These are phyloP conservation scores for Riparia riparia DNA, from an alignment of 2,113 vertebrate species.

Conservation along the genomic window DNA sequence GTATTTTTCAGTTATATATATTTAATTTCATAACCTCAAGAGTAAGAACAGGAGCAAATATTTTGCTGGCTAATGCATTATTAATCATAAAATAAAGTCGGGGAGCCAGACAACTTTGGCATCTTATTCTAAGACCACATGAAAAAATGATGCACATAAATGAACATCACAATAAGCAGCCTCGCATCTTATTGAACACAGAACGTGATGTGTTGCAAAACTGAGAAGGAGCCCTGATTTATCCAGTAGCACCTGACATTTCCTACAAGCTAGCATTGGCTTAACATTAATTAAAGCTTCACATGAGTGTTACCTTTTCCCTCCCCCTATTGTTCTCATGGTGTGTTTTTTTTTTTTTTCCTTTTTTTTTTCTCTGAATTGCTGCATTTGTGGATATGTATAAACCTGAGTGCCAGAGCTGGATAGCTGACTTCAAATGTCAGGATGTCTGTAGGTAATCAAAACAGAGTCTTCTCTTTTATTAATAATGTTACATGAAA, in stretches of 20 bases:
- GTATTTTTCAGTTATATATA: constrained; percentile 45
- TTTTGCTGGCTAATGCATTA: constrained; percentile 63
- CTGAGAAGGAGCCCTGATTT: constrained; percentile 19
- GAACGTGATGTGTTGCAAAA: constrained; percentile 40
- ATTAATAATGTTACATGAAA: neutral
- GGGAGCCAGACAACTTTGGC: constrained; percentile 44
- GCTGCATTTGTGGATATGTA: neutral
- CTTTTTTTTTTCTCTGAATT: neutral
- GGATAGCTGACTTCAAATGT: neutral
- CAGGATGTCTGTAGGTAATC: neutral
- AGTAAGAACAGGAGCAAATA: constrained; percentile 39
- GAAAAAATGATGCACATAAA: constrained; percentile 31
- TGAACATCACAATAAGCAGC: constrained; percentile 48
- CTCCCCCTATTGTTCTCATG: neutral
- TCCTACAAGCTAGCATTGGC: constrained; percentile 4
- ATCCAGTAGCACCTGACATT: constrained; percentile 52
- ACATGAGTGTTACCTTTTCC: neutral
- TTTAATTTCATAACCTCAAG: constrained; percentile 44
- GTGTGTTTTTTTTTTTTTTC: neutral
- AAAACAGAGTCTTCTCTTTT: neutral
- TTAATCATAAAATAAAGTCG: constrained; percentile 38
- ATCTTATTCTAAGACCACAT: constrained; percentile 40
- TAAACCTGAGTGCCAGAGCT: neutral
- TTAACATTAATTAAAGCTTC: constrained; percentile 59
- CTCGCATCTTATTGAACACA: constrained; percentile 44